Percentiles rank a stretch among this genome's conserved stretches.
These are phyloP conservation scores for Cyrtonyx montezumae DNA, from an alignment of 2,113 vertebrate genomes.

Conservation along the genomic window DNA sequence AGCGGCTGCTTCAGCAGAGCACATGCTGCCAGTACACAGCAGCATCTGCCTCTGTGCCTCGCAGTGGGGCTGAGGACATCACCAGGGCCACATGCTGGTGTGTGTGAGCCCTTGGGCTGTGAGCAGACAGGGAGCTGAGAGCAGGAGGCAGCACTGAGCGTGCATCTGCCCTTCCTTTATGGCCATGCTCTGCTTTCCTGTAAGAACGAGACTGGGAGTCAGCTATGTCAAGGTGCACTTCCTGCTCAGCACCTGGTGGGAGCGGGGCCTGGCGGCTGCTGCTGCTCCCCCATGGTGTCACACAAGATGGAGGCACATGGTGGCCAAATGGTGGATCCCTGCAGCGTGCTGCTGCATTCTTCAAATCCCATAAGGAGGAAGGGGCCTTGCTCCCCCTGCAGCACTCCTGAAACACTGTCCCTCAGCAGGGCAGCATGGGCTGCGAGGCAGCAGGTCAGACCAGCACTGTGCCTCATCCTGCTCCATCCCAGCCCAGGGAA, in stretches of 20 bases:
- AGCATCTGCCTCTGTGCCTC: background rate
- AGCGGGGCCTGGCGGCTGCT: accelerated
- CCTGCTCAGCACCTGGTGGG: accelerated
- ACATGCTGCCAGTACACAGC: accelerated
- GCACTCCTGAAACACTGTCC: background rate
- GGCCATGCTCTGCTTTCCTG: too few species aligned
- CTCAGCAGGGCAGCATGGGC: background rate
- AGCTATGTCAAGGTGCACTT: accelerated
- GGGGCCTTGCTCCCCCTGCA: background rate
- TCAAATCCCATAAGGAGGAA: background rate
- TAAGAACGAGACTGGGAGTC: accelerated
- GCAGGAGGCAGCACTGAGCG: background rate
- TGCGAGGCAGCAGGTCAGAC: background rate
- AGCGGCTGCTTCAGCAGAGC: background rate
- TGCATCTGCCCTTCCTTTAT: accelerated
- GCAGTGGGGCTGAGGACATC: too few species aligned
- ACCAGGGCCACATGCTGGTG: background rate
- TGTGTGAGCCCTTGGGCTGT: too few species aligned
- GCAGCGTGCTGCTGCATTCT: accelerated
- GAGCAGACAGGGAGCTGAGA: background rate
- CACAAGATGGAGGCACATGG: background rate
- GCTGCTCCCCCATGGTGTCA: accelerated
- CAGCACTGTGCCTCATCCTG: background rate
- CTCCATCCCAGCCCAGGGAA: too few species aligned
- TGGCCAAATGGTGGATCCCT: accelerated